Base-by-base conservation (phyloP, 2,797 vertebrate species). In the Prunella strophiata region DNA sequence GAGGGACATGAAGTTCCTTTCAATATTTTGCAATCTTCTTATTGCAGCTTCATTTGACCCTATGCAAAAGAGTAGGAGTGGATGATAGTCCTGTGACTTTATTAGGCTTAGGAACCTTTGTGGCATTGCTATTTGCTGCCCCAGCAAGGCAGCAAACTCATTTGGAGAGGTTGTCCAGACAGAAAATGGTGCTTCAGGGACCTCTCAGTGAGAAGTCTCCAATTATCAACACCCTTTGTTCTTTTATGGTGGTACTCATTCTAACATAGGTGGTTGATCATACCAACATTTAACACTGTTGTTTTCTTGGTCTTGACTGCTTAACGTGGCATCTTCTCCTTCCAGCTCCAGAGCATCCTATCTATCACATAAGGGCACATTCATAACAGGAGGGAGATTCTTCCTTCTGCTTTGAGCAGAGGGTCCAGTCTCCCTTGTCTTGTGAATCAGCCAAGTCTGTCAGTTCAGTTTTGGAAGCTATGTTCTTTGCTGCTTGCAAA, bases 241-340 rank as follows among this genome's bases (percentile, higher is more conserved):
- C 4, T 11, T n/a, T 81, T 42, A 42, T 54, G 26, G 26, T 43
- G 42, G 7, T 40, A 62, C 9, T 75, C 13, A 50, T 29, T 62
- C 7, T 6, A 29, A 14, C 8, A 29, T 7, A 23, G 23, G 13
- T 43, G 5, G 5, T 43, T 50, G 27, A 25, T n/a, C 2, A 1
- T 15, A 48, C 19, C 16, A 21, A 25, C 1, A 21, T 55, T 22
- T 62, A 38, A 42, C 6, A 2, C 4, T 38, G 13, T 16, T 1
- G 0, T 50, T 62, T 62, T 57, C 55, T 55, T 62, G 16, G 15
- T 48, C 22, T 50, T 42, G 22, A 43, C 36, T 25, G 10, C 16
- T 34, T 62, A 27, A 54, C 29, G 16, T 25, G 13, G 9, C 16
- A 19, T 43, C 50, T 32, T 55, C 26, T 27, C 15, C 20, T 61